Evolutionary conservation across 2,797 vertebrate species (phyloP).

Genomic region (Periparus ater): DNA sequence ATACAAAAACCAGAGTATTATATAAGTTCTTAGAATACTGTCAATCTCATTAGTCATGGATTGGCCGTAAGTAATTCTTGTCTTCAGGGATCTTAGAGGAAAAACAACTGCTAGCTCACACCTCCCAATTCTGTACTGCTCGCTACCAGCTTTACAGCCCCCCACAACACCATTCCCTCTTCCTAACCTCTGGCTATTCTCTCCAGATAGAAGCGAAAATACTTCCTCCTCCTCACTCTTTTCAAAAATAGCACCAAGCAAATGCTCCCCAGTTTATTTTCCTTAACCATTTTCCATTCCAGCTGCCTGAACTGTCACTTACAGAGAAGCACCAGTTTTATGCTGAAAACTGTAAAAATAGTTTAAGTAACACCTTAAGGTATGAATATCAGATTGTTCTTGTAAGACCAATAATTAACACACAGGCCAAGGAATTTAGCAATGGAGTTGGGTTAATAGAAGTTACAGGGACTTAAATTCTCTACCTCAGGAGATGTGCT

Average conservation of each 20-base stretch:
- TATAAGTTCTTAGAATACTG: not conserved
- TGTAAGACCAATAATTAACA: not conserved
- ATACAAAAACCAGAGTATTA: not conserved
- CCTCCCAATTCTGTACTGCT: fast-evolving
- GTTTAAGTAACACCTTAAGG: not conserved
- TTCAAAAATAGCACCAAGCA: not conserved
- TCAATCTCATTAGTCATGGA: not conserved
- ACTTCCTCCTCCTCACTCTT: not conserved
- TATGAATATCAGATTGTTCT: not conserved
- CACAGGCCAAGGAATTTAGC: not conserved
- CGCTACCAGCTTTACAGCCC: not conserved
- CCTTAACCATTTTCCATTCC: not conserved
- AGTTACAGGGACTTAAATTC: not conserved
- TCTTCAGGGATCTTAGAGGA: not conserved
- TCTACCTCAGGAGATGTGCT: not conserved
- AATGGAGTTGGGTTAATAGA: not conserved
- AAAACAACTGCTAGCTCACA: not conserved
- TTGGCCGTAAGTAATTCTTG: not conserved
- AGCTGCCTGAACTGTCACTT: not conserved
- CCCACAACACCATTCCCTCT: not conserved
- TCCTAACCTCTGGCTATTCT: not conserved
- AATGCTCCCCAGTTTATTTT: not conserved
- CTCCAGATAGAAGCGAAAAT: not conserved
- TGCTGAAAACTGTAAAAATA: not conserved
- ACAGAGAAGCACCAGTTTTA: not conserved